Conservation (phyloP, 2,797 vertebrate species). For the Etheostoma nigrum region DNA sequence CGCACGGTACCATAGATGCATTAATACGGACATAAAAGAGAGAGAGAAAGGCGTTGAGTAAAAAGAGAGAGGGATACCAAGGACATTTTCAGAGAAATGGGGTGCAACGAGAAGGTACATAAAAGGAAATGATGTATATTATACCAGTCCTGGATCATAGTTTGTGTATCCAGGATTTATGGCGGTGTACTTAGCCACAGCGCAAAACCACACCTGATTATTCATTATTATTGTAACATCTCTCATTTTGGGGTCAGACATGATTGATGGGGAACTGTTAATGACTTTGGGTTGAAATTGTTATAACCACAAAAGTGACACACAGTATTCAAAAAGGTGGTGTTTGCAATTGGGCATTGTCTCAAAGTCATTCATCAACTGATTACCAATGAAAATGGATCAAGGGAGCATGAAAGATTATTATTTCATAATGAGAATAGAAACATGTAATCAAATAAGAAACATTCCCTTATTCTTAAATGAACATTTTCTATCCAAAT, state of each 20-base stretch:
- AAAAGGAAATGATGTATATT: conserved; percentile 81
- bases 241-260: conserved; percentile 62
- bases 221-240: conserved; percentile 77
- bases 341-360: conserved; percentile 44
- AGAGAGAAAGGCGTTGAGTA: conserved; percentile 34
- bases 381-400: conserved; percentile 10
- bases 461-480: not conserved
- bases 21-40: conserved; percentile 34
- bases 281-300: conserved; percentile 72
- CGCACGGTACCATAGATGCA: conserved; percentile 6
- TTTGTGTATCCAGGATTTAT: conserved; percentile 78
- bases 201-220: conserved; percentile 58
- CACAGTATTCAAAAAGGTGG: conserved; percentile 46
- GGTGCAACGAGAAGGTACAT: conserved; percentile 71
- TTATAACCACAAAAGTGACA: conserved; percentile 48
- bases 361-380: conserved; percentile 50
- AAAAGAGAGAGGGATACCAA: conserved; percentile 52
- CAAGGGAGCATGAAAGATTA: not conserved
- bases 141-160: conserved; percentile 57
- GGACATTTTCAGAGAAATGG: conserved; percentile 71
- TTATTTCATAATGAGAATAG: not conserved
- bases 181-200: conserved; percentile 41
- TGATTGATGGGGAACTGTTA: conserved; percentile 75
- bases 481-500: not conserved
- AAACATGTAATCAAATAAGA: not conserved